Evolutionary conservation across 2,888 invertebrate genomes (phyloP).

Genomic region (Capitulum mitella): DNA sequence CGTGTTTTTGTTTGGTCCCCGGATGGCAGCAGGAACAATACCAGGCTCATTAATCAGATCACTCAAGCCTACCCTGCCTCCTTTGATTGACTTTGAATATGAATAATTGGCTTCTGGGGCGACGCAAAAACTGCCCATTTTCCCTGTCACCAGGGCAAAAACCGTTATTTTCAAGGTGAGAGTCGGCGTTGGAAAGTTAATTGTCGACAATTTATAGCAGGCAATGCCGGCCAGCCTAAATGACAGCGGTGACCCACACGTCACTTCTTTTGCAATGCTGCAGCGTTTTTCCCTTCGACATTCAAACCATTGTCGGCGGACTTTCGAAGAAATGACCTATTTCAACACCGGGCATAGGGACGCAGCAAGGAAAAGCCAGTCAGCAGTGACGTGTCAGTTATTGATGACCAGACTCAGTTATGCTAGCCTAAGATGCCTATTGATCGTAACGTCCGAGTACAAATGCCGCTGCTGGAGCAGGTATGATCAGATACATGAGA

Average conservation of each 20-base stretch:
- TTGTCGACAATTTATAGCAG: neutral
- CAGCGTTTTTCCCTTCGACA: neutral
- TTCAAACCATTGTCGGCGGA: neutral
- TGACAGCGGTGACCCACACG: neutral
- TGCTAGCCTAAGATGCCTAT: no score
- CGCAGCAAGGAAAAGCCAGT: no score
- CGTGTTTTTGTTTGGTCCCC: neutral
- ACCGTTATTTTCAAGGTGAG: neutral
- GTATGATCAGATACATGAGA: no score
- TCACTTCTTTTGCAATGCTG: neutral
- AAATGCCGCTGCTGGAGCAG: no score
- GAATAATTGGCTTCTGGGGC: neutral
- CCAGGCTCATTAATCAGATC: neutral
- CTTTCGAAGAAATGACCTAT: slow-evolving; percentile 1
- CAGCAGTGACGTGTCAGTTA: no score
- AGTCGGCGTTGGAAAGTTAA: neutral
- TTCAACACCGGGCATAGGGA: neutral
- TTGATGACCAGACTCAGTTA: no score
- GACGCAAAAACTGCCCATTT: neutral
- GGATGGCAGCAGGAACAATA: neutral
- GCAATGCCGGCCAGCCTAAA: neutral
- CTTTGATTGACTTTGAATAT: neutral
- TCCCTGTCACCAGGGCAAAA: neutral
- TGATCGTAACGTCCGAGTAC: no score
- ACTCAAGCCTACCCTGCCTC: neutral